These are phyloP conservation scores for human (Homo sapiens) DNA, from an alignment of 2,113 vertebrate genomes.

Conservation along the genomic window GRCh38 chr5:147617501-147618000, in stretches of 20 bases:
- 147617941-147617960: slow-evolving; percentile 98
- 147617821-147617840: not conserved
- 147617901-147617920: slow-evolving; percentile 92
- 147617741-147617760: not conserved
- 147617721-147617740: not conserved
- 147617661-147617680: not conserved
- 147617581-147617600: not conserved
- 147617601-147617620: not conserved
- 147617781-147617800: not conserved
- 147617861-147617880: not conserved
- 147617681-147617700: not conserved
- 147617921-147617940: slow-evolving; percentile 99
- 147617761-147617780: not conserved
- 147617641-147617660: not conserved
- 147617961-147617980: slow-evolving; percentile 97
- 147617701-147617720: slow-evolving; percentile 12
- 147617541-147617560: not conserved
- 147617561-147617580: not conserved
- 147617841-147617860: not conserved
- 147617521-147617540: not conserved
- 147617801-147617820: not conserved
- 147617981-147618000: slow-evolving; percentile 97
- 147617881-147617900: rapidly evolving
- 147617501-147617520: not conserved
- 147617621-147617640: not conserved